Conservation (phyloP, 2,113 vertebrate genomes). For the Anser cygnoides region DNA sequence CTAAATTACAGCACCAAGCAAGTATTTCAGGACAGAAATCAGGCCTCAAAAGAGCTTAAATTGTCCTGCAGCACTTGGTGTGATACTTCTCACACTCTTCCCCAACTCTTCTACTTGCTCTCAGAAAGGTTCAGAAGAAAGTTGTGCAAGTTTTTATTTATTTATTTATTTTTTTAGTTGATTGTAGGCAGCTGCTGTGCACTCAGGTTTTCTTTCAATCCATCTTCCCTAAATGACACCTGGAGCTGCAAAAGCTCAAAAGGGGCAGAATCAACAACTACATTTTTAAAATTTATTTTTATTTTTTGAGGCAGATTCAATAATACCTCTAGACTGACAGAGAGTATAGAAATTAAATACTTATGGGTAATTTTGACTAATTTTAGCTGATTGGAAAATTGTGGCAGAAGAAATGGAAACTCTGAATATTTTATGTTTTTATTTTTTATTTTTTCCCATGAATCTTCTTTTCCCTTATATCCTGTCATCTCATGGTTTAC, state of each 20-base stretch:
- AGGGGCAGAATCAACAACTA: not conserved
- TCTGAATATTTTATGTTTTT: not conserved
- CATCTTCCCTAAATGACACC: not conserved
- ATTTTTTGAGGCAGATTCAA: not conserved
- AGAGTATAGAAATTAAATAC: not conserved
- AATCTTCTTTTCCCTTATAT: not conserved
- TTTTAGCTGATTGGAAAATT: not conserved
- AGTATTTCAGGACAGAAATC: not conserved
- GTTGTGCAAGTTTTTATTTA: not conserved
- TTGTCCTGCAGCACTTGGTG: constrained; percentile 15
- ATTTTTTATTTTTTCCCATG: not conserved
- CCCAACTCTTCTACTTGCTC: not conserved
- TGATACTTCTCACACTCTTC: constrained; percentile 35
- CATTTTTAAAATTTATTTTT: not conserved
- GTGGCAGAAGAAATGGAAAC: not conserved
- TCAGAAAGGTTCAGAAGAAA: not conserved
- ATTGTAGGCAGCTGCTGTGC: not conserved
- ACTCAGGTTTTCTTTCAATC: not conserved
- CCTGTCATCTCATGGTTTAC: not conserved
- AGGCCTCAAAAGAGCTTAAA: not conserved
- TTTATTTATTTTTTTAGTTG: not conserved
- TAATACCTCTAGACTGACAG: not conserved
- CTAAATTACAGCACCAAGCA: not conserved
- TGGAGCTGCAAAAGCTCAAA: not conserved
- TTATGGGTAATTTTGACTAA: not conserved